phyloP scores from a whole-genome alignment of 2,113 vertebrate genomes.

The Erinaceus europaeus region DNA sequence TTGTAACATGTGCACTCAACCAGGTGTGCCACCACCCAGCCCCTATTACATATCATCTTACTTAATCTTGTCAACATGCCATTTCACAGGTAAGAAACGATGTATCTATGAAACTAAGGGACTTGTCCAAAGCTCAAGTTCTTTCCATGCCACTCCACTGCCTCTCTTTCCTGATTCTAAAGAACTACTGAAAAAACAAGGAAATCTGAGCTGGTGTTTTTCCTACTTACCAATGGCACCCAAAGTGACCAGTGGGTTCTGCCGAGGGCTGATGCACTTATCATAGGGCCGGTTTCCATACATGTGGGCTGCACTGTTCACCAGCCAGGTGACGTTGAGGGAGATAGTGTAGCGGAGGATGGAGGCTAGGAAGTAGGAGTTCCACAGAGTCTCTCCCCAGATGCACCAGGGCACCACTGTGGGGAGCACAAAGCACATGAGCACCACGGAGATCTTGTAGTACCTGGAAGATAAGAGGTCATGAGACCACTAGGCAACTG shows the following conservation, averaged over 20 bases:
- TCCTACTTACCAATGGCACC: slow-evolving; percentile 84
- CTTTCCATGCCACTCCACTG: not conserved
- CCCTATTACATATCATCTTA: too few species aligned
- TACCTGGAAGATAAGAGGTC: slow-evolving; percentile 73
- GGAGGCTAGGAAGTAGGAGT: slow-evolving; percentile 86
- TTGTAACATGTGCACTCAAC: too few species aligned
- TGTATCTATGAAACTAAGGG: not conserved
- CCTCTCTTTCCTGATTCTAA: not conserved
- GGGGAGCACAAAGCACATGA: slow-evolving; percentile 84
- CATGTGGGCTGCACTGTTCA: slow-evolving; percentile 87
- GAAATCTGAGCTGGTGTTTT: slow-evolving; percentile 11
- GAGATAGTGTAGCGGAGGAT: slow-evolving; percentile 86
- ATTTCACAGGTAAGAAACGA: not conserved
- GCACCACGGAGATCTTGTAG: slow-evolving; percentile 79
- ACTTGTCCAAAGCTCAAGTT: not conserved
- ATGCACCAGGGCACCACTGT: slow-evolving; percentile 86
- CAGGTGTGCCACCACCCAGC: too few species aligned
- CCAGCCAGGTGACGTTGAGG: slow-evolving; percentile 85
- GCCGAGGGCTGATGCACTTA: slow-evolving; percentile 84
- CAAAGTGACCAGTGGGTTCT: slow-evolving; percentile 83
- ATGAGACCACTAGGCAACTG: fast-evolving
- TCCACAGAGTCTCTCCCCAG: slow-evolving; percentile 88
- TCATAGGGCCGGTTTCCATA: slow-evolving; percentile 86
- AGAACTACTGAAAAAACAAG: not conserved
- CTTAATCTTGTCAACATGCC: too few species aligned